These are phyloP conservation scores for Crossaster papposus DNA, from an alignment of 53 echinoderm and acorn worm genomes.

Conservation along the genomic window DNA sequence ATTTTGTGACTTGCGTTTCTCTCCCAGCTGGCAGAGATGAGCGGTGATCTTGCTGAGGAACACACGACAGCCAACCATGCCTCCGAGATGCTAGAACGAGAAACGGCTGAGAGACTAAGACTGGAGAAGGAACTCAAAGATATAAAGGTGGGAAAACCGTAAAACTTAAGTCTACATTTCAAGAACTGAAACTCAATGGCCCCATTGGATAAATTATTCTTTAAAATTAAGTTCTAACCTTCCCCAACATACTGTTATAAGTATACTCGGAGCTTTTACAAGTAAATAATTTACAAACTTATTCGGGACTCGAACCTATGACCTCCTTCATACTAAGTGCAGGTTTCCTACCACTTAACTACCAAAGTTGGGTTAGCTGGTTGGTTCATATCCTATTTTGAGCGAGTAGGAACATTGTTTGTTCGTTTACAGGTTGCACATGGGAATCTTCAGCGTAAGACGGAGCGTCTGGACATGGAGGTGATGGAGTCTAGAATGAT, in stretches of 20 bases:
- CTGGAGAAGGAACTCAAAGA: slow-evolving; percentile 98
- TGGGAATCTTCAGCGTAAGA: slow-evolving; percentile 72
- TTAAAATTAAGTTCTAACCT: no score
- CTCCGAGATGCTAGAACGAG: slow-evolving; percentile 92
- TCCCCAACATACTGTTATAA: no score
- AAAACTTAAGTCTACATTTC: not conserved
- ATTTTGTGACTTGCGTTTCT: not conserved
- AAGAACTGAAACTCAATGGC: no score
- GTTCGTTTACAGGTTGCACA: slow-evolving; percentile 37
- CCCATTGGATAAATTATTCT: no score
- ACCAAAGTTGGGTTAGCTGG: no score
- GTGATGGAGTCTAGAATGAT: slow-evolving; percentile 96
- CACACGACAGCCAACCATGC: slow-evolving; percentile 92
- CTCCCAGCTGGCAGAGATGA: slow-evolving; percentile 77
- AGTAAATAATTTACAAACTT: no score
- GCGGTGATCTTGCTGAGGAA: slow-evolving; percentile 89
- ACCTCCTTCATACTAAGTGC: no score
- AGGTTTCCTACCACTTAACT: no score
- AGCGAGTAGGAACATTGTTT: not conserved
- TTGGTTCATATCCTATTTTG: not conserved
- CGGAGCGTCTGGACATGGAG: slow-evolving; percentile 97
- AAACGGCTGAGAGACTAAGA: slow-evolving; percentile 86
- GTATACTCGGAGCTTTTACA: no score
- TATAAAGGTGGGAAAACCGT: slow-evolving; percentile 67
- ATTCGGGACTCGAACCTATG: no score